Evolutionary conservation across 2,797 vertebrate species (phyloP).

Genomic region (Odontamblyopus lacepedii): DNA sequence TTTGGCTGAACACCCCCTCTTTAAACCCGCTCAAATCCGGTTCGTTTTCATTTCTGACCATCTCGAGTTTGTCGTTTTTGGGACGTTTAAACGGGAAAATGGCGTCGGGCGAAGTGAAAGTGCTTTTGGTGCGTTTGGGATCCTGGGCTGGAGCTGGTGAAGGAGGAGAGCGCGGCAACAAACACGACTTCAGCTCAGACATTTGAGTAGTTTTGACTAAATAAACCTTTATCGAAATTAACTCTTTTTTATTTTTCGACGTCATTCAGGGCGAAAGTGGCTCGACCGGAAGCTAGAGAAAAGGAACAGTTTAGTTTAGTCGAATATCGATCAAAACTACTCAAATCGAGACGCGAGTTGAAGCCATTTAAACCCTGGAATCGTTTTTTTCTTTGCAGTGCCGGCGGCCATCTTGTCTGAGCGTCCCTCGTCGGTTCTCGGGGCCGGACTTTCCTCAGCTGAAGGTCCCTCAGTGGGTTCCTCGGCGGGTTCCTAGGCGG

Average conservation of each 20-base stretch:
- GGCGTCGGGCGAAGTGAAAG: conserved; percentile 37
- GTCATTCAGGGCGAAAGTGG: no score
- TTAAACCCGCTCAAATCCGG: no score
- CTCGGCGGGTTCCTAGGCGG: neutral
- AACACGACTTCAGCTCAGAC: neutral
- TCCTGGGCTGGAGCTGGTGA: conserved; percentile 40
- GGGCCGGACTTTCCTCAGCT: neutral
- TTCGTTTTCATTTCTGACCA: no score
- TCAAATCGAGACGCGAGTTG: neutral
- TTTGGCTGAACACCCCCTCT: no score
- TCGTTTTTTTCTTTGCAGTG: neutral
- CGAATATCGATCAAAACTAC: neutral
- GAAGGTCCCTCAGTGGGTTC: no score
- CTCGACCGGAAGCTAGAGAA: no score
- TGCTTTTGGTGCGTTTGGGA: conserved; percentile 57
- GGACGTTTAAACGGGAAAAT: neutral
- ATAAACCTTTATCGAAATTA: no score
- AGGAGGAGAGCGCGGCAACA: neutral
- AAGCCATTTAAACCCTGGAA: neutral
- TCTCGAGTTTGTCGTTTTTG: neutral
- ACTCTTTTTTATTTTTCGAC: no score
- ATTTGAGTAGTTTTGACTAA: neutral
- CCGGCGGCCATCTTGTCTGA: no score
- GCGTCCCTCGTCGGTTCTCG: no score
- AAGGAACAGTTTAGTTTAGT: no score